Evolutionary conservation across 1,140 invertebrate species (phyloP).

Genomic region (Drosophila pallidifrons): DNA sequence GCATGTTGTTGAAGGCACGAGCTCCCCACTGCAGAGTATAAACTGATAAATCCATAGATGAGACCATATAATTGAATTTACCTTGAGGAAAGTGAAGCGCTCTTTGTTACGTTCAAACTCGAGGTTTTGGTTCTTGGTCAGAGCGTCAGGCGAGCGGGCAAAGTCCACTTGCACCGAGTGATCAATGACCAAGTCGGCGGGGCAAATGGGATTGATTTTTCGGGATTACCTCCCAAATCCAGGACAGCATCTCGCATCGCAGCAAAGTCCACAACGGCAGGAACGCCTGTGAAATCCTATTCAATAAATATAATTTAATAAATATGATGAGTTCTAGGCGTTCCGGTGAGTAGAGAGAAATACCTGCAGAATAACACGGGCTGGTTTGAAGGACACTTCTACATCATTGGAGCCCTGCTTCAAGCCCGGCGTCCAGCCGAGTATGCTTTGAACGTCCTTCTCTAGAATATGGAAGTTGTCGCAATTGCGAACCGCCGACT

Average conservation of each 20-base stretch:
- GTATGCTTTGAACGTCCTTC: conserved; percentile 95
- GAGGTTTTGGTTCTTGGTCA: conserved; percentile 96
- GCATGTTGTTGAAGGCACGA: conserved; percentile 97
- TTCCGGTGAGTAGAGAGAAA: neutral
- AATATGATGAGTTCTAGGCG: neutral
- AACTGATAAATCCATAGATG: neutral
- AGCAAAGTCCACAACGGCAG: conserved; percentile 99
- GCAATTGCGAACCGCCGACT: conserved; percentile 98
- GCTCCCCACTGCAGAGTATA: conserved; percentile 93
- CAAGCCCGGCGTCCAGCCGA: conserved; percentile 95
- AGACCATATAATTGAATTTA: neutral
- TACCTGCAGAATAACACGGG: conserved; percentile 97
- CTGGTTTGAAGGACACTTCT: conserved; percentile 98
- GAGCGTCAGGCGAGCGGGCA: conserved; percentile 93
- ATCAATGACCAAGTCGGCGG: conserved; percentile 98
- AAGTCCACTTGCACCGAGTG: conserved; percentile 99
- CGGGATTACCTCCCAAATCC: conserved; percentile 93
- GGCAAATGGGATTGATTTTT: conserved; percentile 98
- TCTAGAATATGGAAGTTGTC: conserved; percentile 96
- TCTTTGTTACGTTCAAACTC: conserved; percentile 99
- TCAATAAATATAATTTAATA: neutral
- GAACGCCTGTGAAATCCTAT: conserved; percentile 97
- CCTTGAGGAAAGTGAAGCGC: conserved; percentile 96
- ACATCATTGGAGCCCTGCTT: conserved; percentile 87
- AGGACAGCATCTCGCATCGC: conserved; percentile 98